phyloP scores from a whole-genome alignment of 2,888 invertebrate genomes.

The Ormyrus rosae region DNA sequence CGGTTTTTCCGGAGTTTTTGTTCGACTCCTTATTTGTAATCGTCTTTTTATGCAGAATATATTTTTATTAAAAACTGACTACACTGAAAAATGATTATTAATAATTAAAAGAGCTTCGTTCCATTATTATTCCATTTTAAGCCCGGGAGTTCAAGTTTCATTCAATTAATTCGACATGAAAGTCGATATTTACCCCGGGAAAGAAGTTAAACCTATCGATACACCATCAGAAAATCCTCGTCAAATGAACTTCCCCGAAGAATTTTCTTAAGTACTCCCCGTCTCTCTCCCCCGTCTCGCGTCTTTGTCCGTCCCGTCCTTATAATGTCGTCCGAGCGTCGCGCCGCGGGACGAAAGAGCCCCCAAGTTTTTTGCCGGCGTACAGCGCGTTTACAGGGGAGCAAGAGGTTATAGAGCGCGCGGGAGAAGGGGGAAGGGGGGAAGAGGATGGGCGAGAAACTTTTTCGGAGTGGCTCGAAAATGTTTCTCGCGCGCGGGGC shows the following conservation, averaged over 20 bases:
- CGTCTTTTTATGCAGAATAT: no score
- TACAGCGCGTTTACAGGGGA: conserved; percentile 15
- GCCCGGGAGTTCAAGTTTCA: no score
- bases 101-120: no score
- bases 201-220: no score
- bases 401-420: background rate
- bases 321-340: background rate
- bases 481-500: conserved; percentile 38
- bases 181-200: no score
- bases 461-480: conserved; percentile 44
- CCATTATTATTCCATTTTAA: no score
- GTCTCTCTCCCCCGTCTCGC: background rate
- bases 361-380: conserved; percentile 8
- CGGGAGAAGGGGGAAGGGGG: background rate
- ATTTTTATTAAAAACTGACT: no score
- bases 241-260: conserved; percentile 5
- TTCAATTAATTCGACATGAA: no score
- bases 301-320: background rate
- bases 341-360: conserved; percentile 1
- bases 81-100: no score
- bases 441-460: conserved; percentile 14
- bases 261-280: conserved; percentile 23
- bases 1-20: no score
- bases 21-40: no score
- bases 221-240: background rate